Conservation (phyloP, 2,888 invertebrate species). For the Tachina fera region DNA sequence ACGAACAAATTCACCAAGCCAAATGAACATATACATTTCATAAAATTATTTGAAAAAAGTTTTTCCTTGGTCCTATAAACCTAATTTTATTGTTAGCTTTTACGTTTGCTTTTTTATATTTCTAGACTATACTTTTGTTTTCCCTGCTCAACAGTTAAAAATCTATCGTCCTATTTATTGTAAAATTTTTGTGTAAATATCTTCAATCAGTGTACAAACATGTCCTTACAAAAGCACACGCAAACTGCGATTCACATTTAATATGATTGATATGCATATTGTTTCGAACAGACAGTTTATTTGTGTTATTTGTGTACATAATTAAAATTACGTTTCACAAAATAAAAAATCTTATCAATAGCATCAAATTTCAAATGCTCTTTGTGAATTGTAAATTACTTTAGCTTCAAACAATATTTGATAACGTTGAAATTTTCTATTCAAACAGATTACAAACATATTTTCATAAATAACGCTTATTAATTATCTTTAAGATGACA, state of each 20-base stretch:
- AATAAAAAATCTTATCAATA: conserved; percentile 46
- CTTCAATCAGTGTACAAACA: conserved; percentile 11
- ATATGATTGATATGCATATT: conserved; percentile 81
- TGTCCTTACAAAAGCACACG: background rate
- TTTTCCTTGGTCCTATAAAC: too few relatives aligned
- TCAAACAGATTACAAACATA: conserved; percentile 77
- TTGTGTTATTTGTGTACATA: conserved; percentile 52
- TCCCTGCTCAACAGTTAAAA: background rate
- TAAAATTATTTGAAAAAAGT: too few relatives aligned
- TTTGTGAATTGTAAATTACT: conserved; percentile 4
- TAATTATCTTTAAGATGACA: conserved; percentile 80
- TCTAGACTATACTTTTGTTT: too few relatives aligned
- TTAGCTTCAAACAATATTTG: conserved; percentile 26
- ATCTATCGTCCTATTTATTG: background rate
- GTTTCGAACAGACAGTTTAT: conserved; percentile 77
- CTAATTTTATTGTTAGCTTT: too few relatives aligned
- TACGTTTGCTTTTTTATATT: too few relatives aligned
- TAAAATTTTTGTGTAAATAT: background rate
- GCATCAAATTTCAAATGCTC: conserved; percentile 55
- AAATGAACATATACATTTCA: too few relatives aligned
- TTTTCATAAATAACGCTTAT: conserved; percentile 81
- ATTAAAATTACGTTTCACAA: conserved; percentile 27
- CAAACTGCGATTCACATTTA: conserved; percentile 40
- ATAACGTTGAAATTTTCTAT: background rate
- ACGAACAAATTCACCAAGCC: too few relatives aligned